These are phyloP conservation scores for Pissodes strobi DNA, from an alignment of 1,140 invertebrate species.

Conservation along the genomic window DNA sequence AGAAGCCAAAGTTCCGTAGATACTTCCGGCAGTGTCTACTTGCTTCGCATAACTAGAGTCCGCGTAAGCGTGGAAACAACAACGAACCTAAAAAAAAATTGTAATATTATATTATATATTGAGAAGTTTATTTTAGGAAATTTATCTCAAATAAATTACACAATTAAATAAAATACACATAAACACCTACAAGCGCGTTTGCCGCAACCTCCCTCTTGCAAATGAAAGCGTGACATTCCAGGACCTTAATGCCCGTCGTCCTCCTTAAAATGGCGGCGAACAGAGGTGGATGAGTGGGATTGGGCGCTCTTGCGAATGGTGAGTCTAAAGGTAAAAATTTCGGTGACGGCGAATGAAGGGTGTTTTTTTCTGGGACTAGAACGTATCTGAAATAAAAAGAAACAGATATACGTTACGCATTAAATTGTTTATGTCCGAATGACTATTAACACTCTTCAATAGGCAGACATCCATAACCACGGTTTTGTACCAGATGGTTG, in stretches of 20 bases:
- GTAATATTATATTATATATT: neutral
- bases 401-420: neutral
- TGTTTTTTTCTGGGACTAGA: conserved; percentile 61
- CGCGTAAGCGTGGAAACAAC: conserved; percentile 94
- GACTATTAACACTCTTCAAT: no score
- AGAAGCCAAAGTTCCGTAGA: conserved; percentile 58
- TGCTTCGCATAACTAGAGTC: conserved; percentile 90
- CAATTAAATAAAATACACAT: neutral
- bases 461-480: no score
- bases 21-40: conserved; percentile 65
- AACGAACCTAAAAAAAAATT: conserved; percentile 65
- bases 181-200: conserved; percentile 70
- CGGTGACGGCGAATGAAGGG: conserved; percentile 62
- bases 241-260: conserved; percentile 96
- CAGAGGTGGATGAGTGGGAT: conserved; percentile 87
- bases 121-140: neutral
- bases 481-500: no score
- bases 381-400: conserved; percentile 58
- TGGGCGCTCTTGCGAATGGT: conserved; percentile 88
- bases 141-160: neutral
- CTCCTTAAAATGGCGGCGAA: conserved; percentile 95
- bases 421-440: no score
- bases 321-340: conserved; percentile 96
- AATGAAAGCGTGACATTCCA: conserved; percentile 99
- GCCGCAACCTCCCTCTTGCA: conserved; percentile 94